These are phyloP conservation scores for Pterocles burchelli DNA, from an alignment of 2,113 vertebrate species.

Conservation along the genomic window DNA sequence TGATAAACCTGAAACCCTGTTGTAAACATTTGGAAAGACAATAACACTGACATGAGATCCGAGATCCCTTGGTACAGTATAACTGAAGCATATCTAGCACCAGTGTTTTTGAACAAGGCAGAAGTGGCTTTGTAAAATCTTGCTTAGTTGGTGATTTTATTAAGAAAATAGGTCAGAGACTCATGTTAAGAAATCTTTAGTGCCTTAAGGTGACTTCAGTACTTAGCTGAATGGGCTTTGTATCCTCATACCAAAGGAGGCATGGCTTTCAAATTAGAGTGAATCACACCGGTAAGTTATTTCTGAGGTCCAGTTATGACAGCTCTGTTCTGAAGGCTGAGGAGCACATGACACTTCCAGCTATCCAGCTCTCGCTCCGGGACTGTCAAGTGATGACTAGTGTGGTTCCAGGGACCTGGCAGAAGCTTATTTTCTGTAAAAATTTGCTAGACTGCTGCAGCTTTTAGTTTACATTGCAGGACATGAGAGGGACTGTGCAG, in stretches of 20 bases:
- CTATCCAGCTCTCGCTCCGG: not conserved
- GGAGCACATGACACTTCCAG: not conserved
- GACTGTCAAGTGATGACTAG: not conserved
- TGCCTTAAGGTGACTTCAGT: not conserved
- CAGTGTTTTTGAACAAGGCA: not conserved
- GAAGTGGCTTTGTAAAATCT: not conserved
- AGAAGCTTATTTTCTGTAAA: not conserved
- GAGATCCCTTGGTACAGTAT: not conserved
- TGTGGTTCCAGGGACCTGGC: not conserved
- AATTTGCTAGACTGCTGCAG: not conserved
- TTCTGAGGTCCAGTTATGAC: not conserved
- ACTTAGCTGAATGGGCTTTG: not conserved
- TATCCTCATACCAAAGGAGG: not conserved
- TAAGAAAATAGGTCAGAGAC: not conserved
- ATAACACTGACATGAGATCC: not conserved
- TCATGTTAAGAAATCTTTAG: not conserved
- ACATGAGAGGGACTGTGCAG: not conserved
- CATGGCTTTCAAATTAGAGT: not conserved
- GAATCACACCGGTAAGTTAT: not conserved
- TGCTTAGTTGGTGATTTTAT: not conserved
- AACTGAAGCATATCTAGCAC: not conserved
- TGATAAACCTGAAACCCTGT: not conserved
- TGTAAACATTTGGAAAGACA: not conserved
- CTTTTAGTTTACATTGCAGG: not conserved
- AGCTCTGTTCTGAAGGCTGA: conserved; percentile 3